phyloP scores from a whole-genome alignment of 2,797 vertebrate genomes.

The Silurus lanzhouensis region DNA sequence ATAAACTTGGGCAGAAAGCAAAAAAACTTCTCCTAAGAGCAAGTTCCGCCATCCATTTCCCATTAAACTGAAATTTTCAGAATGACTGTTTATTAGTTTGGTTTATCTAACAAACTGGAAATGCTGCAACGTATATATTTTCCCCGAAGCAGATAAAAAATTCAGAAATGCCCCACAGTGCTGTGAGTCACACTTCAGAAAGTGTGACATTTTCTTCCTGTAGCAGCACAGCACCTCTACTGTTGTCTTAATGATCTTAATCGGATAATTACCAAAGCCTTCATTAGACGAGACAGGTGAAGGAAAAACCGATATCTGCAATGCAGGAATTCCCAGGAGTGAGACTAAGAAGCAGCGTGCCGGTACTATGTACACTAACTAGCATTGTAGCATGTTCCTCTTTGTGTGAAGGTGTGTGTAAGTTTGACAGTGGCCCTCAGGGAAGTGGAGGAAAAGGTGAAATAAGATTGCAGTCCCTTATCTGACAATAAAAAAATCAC shows the following conservation, averaged over 20 bases:
- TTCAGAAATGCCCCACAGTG: background rate
- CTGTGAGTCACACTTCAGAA: background rate
- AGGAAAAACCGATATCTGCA: constrained; percentile 18
- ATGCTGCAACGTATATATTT: background rate
- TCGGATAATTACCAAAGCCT: constrained; percentile 7
- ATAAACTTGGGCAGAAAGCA: background rate
- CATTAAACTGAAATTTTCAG: background rate
- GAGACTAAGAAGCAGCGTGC: background rate
- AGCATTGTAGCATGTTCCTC: background rate
- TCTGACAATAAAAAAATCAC: background rate
- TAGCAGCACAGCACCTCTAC: constrained; percentile 6
- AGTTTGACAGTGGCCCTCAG: background rate
- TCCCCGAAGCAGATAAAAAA: background rate
- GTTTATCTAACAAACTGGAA: constrained; percentile 6
- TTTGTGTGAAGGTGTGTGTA: background rate
- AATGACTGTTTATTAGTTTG: too few relatives aligned
- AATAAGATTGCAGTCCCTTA: background rate
- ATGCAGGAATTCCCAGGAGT: constrained; percentile 9
- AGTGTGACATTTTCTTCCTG: constrained; percentile 10
- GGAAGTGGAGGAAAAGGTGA: background rate
- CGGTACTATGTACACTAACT: background rate
- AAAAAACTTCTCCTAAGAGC: background rate
- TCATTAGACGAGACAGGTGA: constrained; percentile 7
- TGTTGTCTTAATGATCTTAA: constrained; percentile 16
- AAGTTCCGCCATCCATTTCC: background rate